A percentile compares a stretch with the other conserved stretches of the same genome.
phyloP scores from a whole-genome alignment of 1,140 invertebrate species.

The Conopomorpha cramerella region DNA sequence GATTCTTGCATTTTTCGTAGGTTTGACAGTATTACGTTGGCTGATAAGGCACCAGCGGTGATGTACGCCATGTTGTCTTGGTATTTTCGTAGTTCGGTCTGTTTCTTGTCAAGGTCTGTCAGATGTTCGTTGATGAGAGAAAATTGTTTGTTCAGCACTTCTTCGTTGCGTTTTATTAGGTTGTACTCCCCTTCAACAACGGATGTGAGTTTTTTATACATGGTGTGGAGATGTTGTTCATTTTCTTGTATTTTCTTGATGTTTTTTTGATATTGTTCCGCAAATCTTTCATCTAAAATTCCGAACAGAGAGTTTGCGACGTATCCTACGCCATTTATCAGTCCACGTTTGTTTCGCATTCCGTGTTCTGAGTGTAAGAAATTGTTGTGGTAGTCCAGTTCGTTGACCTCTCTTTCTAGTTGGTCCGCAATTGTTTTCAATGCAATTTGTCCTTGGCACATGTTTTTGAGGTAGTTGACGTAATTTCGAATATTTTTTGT shows the following conservation, averaged over 20 bases:
- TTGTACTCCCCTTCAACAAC: conserved; percentile 1
- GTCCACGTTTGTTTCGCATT: background rate
- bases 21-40: background rate
- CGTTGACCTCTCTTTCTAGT: background rate
- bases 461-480: no score
- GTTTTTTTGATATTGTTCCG: background rate
- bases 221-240: background rate
- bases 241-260: conserved; percentile 5
- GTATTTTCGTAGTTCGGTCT: background rate
- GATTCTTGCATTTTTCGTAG: background rate
- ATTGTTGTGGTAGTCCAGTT: background rate
- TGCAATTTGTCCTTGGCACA: no score
- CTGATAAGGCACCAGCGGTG: background rate
- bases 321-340: background rate
- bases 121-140: background rate
- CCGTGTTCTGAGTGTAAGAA: background rate
- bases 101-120: background rate
- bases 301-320: background rate
- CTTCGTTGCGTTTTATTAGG: background rate
- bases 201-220: background rate
- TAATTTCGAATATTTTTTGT: no score
- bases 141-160: conserved; percentile 4
- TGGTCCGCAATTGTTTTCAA: no score
- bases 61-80: background rate
- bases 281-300: background rate